Percentiles rank a stretch among this genome's conserved stretches.
Evolutionary conservation across 2,113 vertebrate genomes (phyloP).

Genomic region (Lipophrys pholis): DNA sequence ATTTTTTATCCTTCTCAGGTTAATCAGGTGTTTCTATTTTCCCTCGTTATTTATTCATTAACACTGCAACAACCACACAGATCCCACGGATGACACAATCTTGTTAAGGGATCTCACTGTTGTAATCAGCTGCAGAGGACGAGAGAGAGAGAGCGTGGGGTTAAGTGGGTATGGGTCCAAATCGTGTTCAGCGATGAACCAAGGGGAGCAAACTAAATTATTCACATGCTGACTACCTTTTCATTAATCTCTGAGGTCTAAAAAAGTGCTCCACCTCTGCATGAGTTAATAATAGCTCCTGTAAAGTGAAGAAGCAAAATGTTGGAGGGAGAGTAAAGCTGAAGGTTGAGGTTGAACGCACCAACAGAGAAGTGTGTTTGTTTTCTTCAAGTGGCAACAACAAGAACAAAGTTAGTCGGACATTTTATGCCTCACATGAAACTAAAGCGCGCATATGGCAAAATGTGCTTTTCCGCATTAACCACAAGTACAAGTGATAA

Average conservation of each 20-base stretch:
- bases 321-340: not conserved
- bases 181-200: slow-evolving; percentile 58
- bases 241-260: slow-evolving; percentile 72
- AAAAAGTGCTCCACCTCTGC: slow-evolving; percentile 67
- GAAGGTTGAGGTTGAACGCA: too few relatives aligned
- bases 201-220: slow-evolving; percentile 71
- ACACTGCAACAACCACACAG: slow-evolving; percentile 5
- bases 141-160: slow-evolving; percentile 12
- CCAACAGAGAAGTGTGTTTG: too few relatives aligned
- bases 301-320: slow-evolving; percentile 27
- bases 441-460: too few relatives aligned
- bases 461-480: too few relatives aligned
- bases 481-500: too few relatives aligned
- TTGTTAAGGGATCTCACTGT: not conserved
- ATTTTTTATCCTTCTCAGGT: not conserved
- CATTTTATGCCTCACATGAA: too few relatives aligned
- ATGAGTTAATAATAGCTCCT: slow-evolving; percentile 75
- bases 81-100: not conserved
- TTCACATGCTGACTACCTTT: slow-evolving; percentile 74
- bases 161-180: slow-evolving; percentile 44
- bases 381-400: too few relatives aligned
- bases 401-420: too few relatives aligned
- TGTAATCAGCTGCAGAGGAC: not conserved
- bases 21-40: slow-evolving; percentile 5
- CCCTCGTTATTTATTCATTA: slow-evolving; percentile 21